Conservation (phyloP, 2,113 vertebrate species). For the Gobiocypris rarus region DNA sequence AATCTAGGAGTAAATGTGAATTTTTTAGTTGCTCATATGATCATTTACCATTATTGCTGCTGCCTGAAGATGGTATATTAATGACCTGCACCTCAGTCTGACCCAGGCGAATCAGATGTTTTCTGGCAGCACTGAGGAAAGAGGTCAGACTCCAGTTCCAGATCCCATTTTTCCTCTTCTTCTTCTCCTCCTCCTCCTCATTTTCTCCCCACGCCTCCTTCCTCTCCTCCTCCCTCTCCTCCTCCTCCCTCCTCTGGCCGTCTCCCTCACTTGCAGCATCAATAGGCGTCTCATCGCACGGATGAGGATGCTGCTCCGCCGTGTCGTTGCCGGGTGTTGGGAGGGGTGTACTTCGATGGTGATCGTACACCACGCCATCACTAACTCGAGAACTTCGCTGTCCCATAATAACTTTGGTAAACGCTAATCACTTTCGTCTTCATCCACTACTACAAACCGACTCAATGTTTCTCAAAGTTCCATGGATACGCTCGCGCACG, state of each 20-base stretch:
- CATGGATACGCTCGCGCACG: not conserved
- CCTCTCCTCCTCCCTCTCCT: not conserved
- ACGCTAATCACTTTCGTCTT: not conserved
- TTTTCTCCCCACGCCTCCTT: not conserved
- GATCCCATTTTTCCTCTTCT: not conserved
- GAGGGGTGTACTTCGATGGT: not conserved
- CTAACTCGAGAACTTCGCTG: not conserved
- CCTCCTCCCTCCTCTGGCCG: not conserved
- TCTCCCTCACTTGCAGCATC: not conserved
- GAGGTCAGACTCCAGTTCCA: not conserved
- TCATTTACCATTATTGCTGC: not conserved
- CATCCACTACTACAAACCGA: not conserved
- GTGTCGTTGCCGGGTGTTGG: not conserved
- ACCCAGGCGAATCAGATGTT: not conserved
- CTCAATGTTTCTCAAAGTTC: not conserved
- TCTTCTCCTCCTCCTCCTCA: not conserved
- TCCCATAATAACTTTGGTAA: not conserved
- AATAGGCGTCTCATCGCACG: not conserved
- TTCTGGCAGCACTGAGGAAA: not conserved
- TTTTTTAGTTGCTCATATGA: no score
- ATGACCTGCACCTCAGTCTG: not conserved
- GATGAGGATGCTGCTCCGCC: not conserved
- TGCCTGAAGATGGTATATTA: not conserved
- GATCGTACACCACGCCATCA: not conserved
- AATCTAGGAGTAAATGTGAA: no score